Evolutionary conservation across 2,113 vertebrate genomes (phyloP).

Genomic region (Hucho hucho): DNA sequence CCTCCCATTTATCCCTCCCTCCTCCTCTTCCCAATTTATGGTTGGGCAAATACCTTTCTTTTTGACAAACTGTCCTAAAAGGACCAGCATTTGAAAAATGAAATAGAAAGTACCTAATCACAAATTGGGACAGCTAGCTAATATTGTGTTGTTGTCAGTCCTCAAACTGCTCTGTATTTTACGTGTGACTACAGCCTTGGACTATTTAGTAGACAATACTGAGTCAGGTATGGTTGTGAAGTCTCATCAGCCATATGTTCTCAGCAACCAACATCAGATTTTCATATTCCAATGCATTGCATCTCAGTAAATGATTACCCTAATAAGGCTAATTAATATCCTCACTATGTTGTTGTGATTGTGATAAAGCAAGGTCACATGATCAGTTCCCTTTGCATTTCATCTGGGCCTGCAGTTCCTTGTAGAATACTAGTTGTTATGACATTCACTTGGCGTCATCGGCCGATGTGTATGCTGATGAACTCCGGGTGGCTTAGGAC

Average conservation of each 20-base stretch:
- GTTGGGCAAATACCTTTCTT: constrained; percentile 31
- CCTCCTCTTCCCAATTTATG: constrained; percentile 32
- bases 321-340: background rate
- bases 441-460: background rate
- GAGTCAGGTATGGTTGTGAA: no score
- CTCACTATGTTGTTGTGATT: background rate
- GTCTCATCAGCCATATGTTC: no score
- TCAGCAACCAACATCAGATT: no score
- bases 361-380: background rate
- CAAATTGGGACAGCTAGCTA: background rate
- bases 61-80: constrained; percentile 11
- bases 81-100: constrained; percentile 24
- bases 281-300: no score
- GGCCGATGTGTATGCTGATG: constrained; percentile 17
- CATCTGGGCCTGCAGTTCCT: background rate
- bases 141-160: background rate
- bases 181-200: no score
- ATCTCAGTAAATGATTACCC: no score
- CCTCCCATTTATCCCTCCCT: background rate
- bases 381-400: background rate
- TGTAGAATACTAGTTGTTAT: background rate
- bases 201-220: no score
- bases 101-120: constrained; percentile 3
- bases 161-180: no score
- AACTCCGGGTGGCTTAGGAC: constrained; percentile 57